Evolutionary conservation across 2,797 vertebrate species (phyloP), one percentile per base, ranked within the genome.

Genomic region (Sebastes itinus): DNA sequence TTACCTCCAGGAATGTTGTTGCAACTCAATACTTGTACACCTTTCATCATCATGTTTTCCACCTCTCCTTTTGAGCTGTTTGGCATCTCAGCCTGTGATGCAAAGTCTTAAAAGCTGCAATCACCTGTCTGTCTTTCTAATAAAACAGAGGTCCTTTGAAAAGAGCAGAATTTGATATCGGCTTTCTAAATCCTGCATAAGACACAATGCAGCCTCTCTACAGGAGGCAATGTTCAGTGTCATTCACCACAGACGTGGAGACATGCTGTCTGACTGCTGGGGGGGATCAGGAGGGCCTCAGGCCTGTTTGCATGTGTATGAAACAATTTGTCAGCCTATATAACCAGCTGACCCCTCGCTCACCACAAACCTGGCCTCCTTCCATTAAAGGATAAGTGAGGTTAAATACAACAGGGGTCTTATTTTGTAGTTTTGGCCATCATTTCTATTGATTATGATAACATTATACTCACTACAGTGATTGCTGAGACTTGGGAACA

Each of bases 271-370:
- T 94, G 91, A 81, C 81, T 68, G 72, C 87, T 83, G 71, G 49
- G 78, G 67, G 67, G 85, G 75, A 78, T 77, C 82, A 62, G 54
- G 8, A 64, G 75, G 10, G 85, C 89, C 89, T 71, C 60, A 59
- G 92, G 87, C 80, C 74, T 92, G 90, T 87, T 87, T 92, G 73
- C 82, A 81, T 88, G 84, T 83, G 83, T 74, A 84, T 89, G 81
- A 87, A 89, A 87, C 90, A 89, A 91, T 93, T 92, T 92, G 92
- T 93, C 90, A 88, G 87, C 81, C 63, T 55, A 22, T 62, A 78
- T 79, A 83, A 79, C 68, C 28, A 28, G 69, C 69, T 88, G 89
- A 92, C 87, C 87, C 62, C 75, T 38, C 52, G n/a, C 68, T 74
- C 58, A 77, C 77, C 78, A 35, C 79, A 55, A 49, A 27, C 25